Evolutionary conservation across 2,113 vertebrate species (phyloP), one percentile per base, ranked within the genome.

Genomic region (Paralichthys olivaceus): DNA sequence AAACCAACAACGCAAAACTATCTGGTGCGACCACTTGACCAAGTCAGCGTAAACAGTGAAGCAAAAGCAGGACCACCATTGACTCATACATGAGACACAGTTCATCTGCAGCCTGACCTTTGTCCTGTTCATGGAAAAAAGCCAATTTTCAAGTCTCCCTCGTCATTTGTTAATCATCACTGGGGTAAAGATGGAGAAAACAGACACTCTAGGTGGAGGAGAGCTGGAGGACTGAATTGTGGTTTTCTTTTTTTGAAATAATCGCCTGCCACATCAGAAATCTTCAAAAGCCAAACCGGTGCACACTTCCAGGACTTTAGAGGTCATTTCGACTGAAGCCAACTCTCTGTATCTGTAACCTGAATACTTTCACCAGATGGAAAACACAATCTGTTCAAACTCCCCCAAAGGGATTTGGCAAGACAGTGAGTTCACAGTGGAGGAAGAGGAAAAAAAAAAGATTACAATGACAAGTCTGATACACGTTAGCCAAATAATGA

Each of bases 321-420:
- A 87, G 89, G 84, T 90, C 80, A 90, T 70, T 79, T 58, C 53
- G 72, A 84, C 59, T 80, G 70, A 81, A 84, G 87, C 77, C 81
- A 87, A 75, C 69, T 84, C 80, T 68, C 79, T 79, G 53, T 85
- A 72, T 90, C 84, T 86, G 87, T 84, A 92, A 88, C 80, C 84
- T 89, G 87, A 91, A 93, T 91, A 90, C 89, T 89, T 90, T 91
- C 81, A 90, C 81, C 88, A 91, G 86, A 90, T 91, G 88, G 88
- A 89, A 90, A 92, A 92, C 69, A 86, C 83, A 87, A 89, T 90
- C 84, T 89, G 84, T 80, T 86, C 81, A 87, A 88, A 90, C 74
- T 88, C 84, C 83, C 83, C 85, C 81, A 88, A 76, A 90, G 86
- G 81, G 85, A 91, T 91, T 90, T 93, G 90, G 90, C 80, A 87